Conservation (phyloP, 37 sponge, comb jelly and placozoan species). For the Cladorhizidae sp. region DNA sequence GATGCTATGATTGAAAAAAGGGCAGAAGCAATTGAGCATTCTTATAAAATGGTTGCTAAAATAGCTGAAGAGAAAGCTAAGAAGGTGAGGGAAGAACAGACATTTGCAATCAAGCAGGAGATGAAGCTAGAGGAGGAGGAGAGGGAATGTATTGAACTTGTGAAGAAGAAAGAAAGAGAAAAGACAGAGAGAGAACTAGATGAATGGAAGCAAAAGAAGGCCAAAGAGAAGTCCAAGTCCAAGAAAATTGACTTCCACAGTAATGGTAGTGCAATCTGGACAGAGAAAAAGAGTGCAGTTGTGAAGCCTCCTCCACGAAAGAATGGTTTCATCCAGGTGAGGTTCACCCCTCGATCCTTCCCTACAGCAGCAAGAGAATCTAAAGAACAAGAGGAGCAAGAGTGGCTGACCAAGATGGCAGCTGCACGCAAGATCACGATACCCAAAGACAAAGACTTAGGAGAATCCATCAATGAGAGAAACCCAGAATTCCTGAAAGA, state of each 20-base stretch:
- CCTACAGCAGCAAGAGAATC: conserved; percentile 96
- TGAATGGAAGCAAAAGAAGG: conserved; percentile 48
- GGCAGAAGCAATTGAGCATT: conserved; percentile 62
- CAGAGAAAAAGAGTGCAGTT: not conserved
- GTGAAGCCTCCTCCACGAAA: conserved; percentile 56
- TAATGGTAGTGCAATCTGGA: conserved; percentile 5
- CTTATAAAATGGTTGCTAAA: conserved; percentile 32
- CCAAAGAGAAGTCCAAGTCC: not conserved
- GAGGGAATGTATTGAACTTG: conserved; percentile 65
- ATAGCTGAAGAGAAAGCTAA: conserved; percentile 50
- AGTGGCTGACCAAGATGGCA: conserved; percentile 94
- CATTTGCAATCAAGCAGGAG: conserved; percentile 74
- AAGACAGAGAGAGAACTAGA: conserved; percentile 70
- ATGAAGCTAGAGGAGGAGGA: conserved; percentile 82
- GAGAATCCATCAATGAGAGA: conserved; percentile 72
- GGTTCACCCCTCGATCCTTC: conserved; percentile 91
- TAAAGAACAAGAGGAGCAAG: conserved; percentile 79
- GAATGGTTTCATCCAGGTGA: conserved; percentile 72
- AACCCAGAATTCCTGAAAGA: conserved; percentile 95
- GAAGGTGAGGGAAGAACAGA: conserved; percentile 73
- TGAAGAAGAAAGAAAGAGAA: conserved; percentile 88
- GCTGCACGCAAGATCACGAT: conserved; percentile 74
- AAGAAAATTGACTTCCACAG: not conserved
- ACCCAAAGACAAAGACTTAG: conserved; percentile 24
- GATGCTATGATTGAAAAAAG: conserved; percentile 48